phyloP scores from a whole-genome alignment of 2,888 invertebrate genomes.

The Phanerotoma sp. region DNA sequence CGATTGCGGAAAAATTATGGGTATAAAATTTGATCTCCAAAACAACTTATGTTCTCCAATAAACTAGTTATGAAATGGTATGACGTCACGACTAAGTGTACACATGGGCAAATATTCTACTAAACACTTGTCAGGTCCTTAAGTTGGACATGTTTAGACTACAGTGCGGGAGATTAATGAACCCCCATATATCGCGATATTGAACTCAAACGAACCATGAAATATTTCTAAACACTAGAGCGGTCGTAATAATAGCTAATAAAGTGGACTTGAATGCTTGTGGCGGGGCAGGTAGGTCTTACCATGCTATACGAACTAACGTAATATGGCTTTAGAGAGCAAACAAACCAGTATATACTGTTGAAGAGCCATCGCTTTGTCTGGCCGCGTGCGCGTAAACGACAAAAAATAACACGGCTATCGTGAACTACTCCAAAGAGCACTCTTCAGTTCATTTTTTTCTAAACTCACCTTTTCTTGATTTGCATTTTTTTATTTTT shows the following conservation, averaged over 20 bases:
- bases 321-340: not conserved
- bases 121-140: too few relatives aligned
- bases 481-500: not conserved
- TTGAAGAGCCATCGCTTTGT: slow-evolving; percentile 33
- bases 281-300: slow-evolving; percentile 49
- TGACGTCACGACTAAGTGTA: not conserved
- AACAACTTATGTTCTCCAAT: too few relatives aligned
- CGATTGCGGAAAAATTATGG: too few relatives aligned
- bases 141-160: slow-evolving; percentile 48
- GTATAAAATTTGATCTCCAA: too few relatives aligned
- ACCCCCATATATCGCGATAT: slow-evolving; percentile 36
- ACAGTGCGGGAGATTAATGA: slow-evolving; percentile 47
- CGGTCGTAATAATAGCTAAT: slow-evolving; percentile 54
- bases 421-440: slow-evolving; percentile 5
- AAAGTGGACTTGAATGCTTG: slow-evolving; percentile 50
- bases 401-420: slow-evolving; percentile 31
- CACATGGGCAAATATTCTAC: not conserved
- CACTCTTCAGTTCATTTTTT: too few relatives aligned
- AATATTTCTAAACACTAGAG: slow-evolving; percentile 54
- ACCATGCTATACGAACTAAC: slow-evolving; percentile 11
- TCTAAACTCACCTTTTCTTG: slow-evolving; percentile 1
- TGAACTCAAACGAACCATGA: slow-evolving; percentile 45
- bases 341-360: too few relatives aligned
- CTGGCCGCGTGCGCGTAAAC: slow-evolving; percentile 24
- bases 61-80: too few relatives aligned